A percentile compares a stretch with the other conserved stretches of the same genome.
These are phyloP conservation scores for Chionodraco myersi DNA, from an alignment of 2,113 vertebrate species.

Conservation along the genomic window DNA sequence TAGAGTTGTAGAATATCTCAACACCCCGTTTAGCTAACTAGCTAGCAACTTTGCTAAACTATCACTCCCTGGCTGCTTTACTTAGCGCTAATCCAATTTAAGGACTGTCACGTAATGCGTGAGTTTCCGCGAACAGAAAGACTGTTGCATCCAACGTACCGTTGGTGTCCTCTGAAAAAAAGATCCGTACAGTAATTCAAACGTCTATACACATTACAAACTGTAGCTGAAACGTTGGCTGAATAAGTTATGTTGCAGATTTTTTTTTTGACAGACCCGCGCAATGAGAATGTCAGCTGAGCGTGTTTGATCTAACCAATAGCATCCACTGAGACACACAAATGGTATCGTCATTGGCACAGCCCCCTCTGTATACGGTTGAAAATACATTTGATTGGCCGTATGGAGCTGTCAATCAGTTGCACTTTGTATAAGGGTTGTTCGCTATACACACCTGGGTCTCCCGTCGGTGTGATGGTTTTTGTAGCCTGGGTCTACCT, in stretches of 20 bases:
- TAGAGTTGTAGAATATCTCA: too few species aligned
- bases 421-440: accelerated
- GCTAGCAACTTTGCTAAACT: constrained; percentile 53
- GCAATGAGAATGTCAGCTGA: constrained; percentile 41
- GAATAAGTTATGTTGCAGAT: not conserved
- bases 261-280: constrained; percentile 75
- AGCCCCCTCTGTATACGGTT: constrained; percentile 9
- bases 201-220: not conserved
- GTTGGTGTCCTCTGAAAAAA: not conserved
- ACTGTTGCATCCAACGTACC: not conserved
- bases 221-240: not conserved
- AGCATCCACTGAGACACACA: not conserved
- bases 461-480: not conserved
- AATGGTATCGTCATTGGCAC: not conserved
- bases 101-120: constrained; percentile 40
- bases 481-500: not conserved
- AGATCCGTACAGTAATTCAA: not conserved
- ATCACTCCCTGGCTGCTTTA: constrained; percentile 69
- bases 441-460: not conserved
- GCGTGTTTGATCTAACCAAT: constrained; percentile 73
- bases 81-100: constrained; percentile 78
- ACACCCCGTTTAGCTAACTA: constrained; percentile 12
- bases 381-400: constrained; percentile 49
- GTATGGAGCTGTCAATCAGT: constrained; percentile 11
- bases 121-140: constrained; percentile 4